Evolutionary conservation across 1,140 invertebrate genomes (phyloP), one percentile per base, ranked within the genome.

Genomic region (Rhagoletis zephyria): DNA sequence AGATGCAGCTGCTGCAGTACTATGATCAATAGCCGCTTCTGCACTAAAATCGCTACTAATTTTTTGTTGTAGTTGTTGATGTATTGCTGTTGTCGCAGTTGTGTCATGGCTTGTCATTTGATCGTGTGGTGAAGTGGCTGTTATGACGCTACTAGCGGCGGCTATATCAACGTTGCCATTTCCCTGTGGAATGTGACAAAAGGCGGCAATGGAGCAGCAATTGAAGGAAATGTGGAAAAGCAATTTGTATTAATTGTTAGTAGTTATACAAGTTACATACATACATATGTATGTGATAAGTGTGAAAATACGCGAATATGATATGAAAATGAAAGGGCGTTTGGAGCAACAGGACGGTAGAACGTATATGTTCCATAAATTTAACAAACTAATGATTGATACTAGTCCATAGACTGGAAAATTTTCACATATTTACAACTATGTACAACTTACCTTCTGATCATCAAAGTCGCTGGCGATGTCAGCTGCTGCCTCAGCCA

Each of bases 381-480:
- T 81, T 81, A 19, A 51, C 51, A 51, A 16, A 7, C 74, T 81
- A 81, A 81, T 81, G 74, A 81, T 48, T 56, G 48, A 48, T 81
- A 81, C 74, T 81, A 81, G 74, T 81, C 74, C 74, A 56, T 56
- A 1, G 65, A 86, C 42, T 19, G 65, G 19, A 48, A 30, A 61
- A 86, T 4, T 30, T 30, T 30, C 30, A 30, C 4, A 85, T 48
- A 70, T 70, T 70, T 19, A 30, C n/a, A 59, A 59, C n/a, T 81
- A 63, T 16, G 9, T 63, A 12, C 16, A 7, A 89, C 89, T 90
- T 74, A 92, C 91, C 90, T 90, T 91, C n/a, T 92, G 90, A 1
- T 89, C 65, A 14, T 89, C 87, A 70, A 61, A 88, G 9, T 88
- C 56, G 10, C 87, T 65, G 0, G 85, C 14, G 1, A 63, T 56